Evolutionary conservation across 2,797 vertebrate species (phyloP).

Genomic region (Mus minutoides): DNA sequence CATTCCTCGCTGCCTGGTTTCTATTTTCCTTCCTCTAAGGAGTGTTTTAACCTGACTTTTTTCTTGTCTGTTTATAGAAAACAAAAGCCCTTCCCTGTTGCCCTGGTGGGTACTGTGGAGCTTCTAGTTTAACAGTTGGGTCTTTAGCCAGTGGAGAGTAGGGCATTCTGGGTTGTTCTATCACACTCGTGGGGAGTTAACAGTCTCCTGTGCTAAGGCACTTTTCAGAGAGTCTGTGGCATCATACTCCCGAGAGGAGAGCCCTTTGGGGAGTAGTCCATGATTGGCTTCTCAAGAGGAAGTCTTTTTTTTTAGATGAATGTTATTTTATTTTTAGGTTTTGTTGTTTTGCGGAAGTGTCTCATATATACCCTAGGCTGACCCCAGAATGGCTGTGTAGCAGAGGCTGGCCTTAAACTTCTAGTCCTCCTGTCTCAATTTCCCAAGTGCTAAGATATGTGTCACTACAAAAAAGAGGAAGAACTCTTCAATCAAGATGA

Average conservation of each 20-base stretch:
- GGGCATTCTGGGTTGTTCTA: slow-evolving; percentile 20
- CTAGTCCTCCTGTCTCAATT: not conserved
- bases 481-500: slow-evolving; percentile 53
- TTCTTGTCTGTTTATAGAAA: slow-evolving; percentile 88
- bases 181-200: not conserved
- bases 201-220: slow-evolving; percentile 21
- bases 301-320: not conserved
- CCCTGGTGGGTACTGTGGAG: slow-evolving; percentile 75
- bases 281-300: slow-evolving; percentile 52
- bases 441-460: not conserved
- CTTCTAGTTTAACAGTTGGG: slow-evolving; percentile 76
- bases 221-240: slow-evolving; percentile 4
- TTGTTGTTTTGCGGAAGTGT: not conserved
- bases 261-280: slow-evolving; percentile 38
- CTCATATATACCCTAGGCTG: not conserved
- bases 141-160: slow-evolving; percentile 65
- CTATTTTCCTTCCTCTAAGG: slow-evolving; percentile 88
- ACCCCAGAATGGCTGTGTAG: not conserved
- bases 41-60: slow-evolving; percentile 86
- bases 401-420: not conserved
- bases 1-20: slow-evolving; percentile 87
- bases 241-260: not conserved
- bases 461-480: not conserved
- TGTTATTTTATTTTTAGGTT: not conserved
- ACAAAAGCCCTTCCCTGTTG: slow-evolving; percentile 87